These are phyloP conservation scores for Hyaena hyaena DNA, from an alignment of 2,113 vertebrate genomes.

Conservation along the genomic window DNA sequence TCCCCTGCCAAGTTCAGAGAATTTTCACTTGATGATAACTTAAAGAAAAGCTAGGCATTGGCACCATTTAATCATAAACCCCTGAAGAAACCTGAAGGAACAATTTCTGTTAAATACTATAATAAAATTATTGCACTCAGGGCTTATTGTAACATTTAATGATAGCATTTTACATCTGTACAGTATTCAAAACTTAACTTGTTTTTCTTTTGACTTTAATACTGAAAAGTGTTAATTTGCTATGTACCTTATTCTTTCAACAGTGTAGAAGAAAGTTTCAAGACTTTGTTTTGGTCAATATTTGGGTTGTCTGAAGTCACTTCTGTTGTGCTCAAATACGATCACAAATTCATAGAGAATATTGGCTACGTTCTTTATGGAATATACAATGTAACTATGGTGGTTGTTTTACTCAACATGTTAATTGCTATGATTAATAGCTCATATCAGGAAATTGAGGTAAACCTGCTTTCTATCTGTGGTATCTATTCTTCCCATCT, in stretches of 20 bases:
- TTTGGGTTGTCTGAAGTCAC: slow-evolving; percentile 94
- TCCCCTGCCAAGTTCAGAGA: neutral
- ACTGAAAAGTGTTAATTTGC: neutral
- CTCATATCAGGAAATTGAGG: slow-evolving; percentile 95
- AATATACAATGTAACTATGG: slow-evolving; percentile 94
- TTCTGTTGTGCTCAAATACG: slow-evolving; percentile 93
- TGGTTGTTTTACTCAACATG: slow-evolving; percentile 94
- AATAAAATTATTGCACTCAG: neutral
- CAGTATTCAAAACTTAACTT: neutral
- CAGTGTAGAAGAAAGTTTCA: slow-evolving; percentile 95
- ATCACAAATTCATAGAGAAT: slow-evolving; percentile 95
- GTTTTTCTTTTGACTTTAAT: neutral
- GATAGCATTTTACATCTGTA: neutral
- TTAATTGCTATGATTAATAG: slow-evolving; percentile 95
- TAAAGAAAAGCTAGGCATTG: neutral
- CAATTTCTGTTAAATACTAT: neutral
- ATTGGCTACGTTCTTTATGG: slow-evolving; percentile 93
- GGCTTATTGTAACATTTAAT: neutral
- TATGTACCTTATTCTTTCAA: slow-evolving; percentile 24
- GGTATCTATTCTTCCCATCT: neutral
- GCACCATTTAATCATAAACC: neutral
- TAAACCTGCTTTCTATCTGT: slow-evolving; percentile 66
- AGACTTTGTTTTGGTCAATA: slow-evolving; percentile 95
- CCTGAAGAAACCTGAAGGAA: neutral
- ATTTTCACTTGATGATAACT: neutral